Base-by-base conservation (phyloP, 2,888 invertebrate species). In the Cephalotes varians region DNA sequence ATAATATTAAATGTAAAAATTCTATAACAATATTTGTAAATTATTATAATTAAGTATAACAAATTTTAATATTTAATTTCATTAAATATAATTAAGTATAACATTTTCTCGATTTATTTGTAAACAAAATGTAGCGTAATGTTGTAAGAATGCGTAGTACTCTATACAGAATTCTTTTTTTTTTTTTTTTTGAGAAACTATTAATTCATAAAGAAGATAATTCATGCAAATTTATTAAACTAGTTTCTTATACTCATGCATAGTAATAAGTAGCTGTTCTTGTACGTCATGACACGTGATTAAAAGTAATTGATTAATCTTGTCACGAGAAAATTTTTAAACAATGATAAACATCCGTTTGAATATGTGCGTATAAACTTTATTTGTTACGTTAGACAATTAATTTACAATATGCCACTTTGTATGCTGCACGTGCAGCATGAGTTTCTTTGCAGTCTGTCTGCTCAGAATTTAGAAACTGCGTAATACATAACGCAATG, bases 391-490 rank as follows among this genome's bases (percentile, higher is more conserved):
- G 31, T 12, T 28, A 12, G 40, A 34, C 31, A 64, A 54, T 74
- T 47, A 60, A 81, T 81, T 34, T 15, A 15, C 9, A n/a, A 58
- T 40, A 51, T 15, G 15, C 1, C 25, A 25, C 62, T 62, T 60
- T 18, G 15, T 74, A 81, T 28, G 25, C n/a, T 76, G 21, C 34
- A 44, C n/a, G 47, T 65, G 44, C 34, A 31, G 7, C 31, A 21
- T 47, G 56, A 51, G 31, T 47, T 21, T 28, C 10, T 44, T 25
- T 44, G 28, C 7, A 31, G 7, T 40, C 28, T 10, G 34, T 25
- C 65, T 51, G 28, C 7, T 83, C 82, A 86, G 71, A 81, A 72
- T 85, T 82, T 82, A 60, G n/a, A 44, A 54, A 85, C 72, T 81
- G 81, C 82, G 80, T 80, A 88, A 86, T 77, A 77, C 25, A 15